Conservation (phyloP, 2,113 vertebrate species). For the Tragelaphus imberbis region DNA sequence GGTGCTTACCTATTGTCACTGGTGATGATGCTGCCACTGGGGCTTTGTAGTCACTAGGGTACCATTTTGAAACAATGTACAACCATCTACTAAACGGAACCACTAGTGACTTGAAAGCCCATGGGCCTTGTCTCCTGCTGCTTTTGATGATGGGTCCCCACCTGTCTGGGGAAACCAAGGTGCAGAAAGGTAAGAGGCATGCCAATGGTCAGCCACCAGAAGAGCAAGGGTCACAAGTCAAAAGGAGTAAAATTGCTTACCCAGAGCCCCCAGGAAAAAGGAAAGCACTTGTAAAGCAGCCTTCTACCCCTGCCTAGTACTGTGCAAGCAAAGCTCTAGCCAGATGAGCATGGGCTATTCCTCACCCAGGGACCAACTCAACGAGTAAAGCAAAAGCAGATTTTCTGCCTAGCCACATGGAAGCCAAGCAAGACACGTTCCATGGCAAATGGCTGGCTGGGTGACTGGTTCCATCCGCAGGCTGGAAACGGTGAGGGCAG, state of each 20-base stretch:
- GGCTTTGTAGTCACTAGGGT: constrained; percentile 69
- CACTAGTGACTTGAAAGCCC: constrained; percentile 69
- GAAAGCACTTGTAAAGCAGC: neutral
- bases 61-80: constrained; percentile 65
- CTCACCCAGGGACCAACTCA: neutral
- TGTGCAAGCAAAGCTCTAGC: constrained; percentile 32
- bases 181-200: constrained; percentile 40
- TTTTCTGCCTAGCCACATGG: neutral
- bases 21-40: constrained; percentile 32
- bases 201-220: constrained; percentile 23
- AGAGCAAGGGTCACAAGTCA: constrained; percentile 15
- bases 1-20: constrained; percentile 41
- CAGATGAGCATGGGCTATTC: neutral
- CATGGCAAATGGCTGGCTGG: neutral
- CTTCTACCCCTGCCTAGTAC: neutral
- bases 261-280: neutral
- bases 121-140: constrained; percentile 37
- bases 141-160: constrained; percentile 23
- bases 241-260: neutral
- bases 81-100: constrained; percentile 66
- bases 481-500: constrained; percentile 30
- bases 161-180: constrained; percentile 27
- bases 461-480: constrained; percentile 14
- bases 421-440: constrained; percentile 17
- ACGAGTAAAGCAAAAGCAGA: neutral